Evolutionary conservation across 2,113 vertebrate genomes (phyloP).

Genomic region (Mustelus asterias): DNA sequence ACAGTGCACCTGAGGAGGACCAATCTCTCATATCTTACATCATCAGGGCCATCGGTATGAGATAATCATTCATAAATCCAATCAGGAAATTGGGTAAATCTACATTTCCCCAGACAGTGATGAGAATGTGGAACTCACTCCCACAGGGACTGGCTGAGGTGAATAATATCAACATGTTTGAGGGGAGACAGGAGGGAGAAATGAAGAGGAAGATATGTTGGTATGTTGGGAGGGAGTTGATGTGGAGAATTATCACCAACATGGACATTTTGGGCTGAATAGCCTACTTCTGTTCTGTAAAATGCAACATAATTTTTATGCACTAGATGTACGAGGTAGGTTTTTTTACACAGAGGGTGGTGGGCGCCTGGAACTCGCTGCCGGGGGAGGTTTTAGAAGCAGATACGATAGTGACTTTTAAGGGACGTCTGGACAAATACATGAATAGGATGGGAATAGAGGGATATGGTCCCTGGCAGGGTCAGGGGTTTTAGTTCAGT

Average conservation of each 20-base stretch:
- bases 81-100: background rate
- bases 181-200: background rate
- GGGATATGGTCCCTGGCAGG: too few relatives aligned
- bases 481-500: too few relatives aligned
- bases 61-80: background rate
- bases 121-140: background rate
- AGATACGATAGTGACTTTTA: too few relatives aligned
- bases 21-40: background rate
- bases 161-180: background rate
- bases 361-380: too few relatives aligned
- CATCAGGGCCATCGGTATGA: background rate
- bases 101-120: background rate
- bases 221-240: background rate
- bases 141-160: background rate
- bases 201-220: background rate
- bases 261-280: background rate
- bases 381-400: too few relatives aligned
- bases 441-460: too few relatives aligned
- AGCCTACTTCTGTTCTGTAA: too few relatives aligned
- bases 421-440: too few relatives aligned
- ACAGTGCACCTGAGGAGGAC: background rate
- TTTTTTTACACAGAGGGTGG: too few relatives aligned
- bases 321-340: too few relatives aligned
- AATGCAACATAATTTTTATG: background rate
- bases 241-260: background rate